Conservation (phyloP, 2,113 vertebrate species). For the Cebidichthys violaceus region DNA sequence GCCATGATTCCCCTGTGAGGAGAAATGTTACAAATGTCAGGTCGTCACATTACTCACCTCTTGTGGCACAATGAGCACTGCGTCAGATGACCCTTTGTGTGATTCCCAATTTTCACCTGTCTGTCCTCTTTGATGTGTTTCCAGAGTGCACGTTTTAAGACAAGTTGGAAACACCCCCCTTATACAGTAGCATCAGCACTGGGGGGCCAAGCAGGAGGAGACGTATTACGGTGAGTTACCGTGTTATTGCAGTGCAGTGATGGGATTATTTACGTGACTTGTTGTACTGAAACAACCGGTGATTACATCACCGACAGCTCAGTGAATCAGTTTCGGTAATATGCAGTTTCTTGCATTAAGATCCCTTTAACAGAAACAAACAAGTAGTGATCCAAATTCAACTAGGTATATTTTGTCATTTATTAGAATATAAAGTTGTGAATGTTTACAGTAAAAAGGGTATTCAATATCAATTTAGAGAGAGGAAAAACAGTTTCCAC, state of each 20-base stretch:
- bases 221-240: slow-evolving; percentile 54
- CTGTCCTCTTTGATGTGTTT: slow-evolving; percentile 9
- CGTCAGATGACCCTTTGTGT: not conserved
- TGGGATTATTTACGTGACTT: slow-evolving; percentile 14
- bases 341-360: not conserved
- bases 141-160: slow-evolving; percentile 35
- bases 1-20: not conserved
- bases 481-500: not conserved
- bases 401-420: not conserved
- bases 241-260: not conserved
- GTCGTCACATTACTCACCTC: not conserved
- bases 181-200: slow-evolving; percentile 34
- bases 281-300: not conserved
- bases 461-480: not conserved
- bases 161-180: slow-evolving; percentile 40
- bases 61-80: not conserved
- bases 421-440: not conserved
- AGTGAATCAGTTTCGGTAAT: not conserved
- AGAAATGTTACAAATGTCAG: not conserved
- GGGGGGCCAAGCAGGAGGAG: slow-evolving; percentile 44
- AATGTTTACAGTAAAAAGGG: not conserved
- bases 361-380: not conserved
- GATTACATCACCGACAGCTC: not conserved
- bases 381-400: too few species aligned
- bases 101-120: not conserved